These are phyloP conservation scores for Gallinago paraguaiae DNA, from an alignment of 2,113 vertebrate genomes.

Conservation along the genomic window DNA sequence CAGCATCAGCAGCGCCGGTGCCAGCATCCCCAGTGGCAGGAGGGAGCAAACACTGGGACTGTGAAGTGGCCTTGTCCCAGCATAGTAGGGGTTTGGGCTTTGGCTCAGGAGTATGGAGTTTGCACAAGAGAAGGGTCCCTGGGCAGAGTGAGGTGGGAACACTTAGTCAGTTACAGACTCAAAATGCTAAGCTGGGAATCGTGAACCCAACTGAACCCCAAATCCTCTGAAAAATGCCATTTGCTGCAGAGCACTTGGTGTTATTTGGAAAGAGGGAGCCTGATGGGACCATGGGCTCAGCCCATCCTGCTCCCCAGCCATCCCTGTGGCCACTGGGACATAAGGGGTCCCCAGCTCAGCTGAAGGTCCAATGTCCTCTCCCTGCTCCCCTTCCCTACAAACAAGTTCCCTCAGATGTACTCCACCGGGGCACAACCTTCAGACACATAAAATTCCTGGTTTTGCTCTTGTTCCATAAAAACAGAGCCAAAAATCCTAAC, in stretches of 20 bases:
- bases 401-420: background rate
- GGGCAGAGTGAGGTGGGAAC: background rate
- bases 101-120: background rate
- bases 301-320: background rate
- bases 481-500: background rate
- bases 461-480: background rate
- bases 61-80: background rate
- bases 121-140: background rate
- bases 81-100: fast-evolving
- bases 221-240: background rate
- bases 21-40: background rate
- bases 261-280: background rate
- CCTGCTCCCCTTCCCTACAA: background rate
- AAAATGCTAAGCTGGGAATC: background rate
- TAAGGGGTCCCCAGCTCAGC: background rate
- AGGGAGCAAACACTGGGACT: background rate
- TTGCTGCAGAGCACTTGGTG: background rate
- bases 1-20: background rate
- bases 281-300: background rate
- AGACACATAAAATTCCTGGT: fast-evolving
- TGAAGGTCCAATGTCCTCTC: too few relatives aligned
- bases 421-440: background rate
- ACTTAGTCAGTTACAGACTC: fast-evolving
- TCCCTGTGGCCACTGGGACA: fast-evolving
- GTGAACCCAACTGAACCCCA: background rate